A percentile compares a stretch with the other conserved stretches of the same genome.
Evolutionary conservation across 2,888 invertebrate genomes (phyloP).

Genomic region (Conus canariensis): DNA sequence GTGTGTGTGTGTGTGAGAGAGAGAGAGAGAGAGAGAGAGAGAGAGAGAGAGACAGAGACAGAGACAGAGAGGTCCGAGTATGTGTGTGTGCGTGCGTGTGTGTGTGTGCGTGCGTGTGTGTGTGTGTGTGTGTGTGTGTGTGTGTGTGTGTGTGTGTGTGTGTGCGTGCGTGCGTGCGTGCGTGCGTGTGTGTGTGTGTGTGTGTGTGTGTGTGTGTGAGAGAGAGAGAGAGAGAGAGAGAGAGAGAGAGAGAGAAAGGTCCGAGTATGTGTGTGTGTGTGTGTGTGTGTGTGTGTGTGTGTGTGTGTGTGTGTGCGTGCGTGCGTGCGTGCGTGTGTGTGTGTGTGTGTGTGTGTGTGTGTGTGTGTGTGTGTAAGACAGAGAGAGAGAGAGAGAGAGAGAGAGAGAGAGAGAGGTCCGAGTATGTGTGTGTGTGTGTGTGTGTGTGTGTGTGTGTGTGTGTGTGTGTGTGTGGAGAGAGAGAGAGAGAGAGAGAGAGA

Average conservation of each 20-base stretch:
- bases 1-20: conserved; percentile 12
- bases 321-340: neutral
- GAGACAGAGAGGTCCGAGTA: neutral
- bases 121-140: neutral
- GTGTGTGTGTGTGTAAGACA: neutral
- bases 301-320: conserved; percentile 18
- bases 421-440: neutral
- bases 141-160: neutral
- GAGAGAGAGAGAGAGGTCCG: neutral
- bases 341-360: conserved; percentile 5
- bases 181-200: neutral
- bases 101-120: neutral
- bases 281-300: conserved; percentile 16
- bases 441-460: neutral
- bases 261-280: neutral
- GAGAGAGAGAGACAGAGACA: neutral
- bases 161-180: neutral
- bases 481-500: neutral
- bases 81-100: neutral
- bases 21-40: too few species aligned
- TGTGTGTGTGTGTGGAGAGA: conserved; percentile 12
- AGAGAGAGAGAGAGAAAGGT: neutral
- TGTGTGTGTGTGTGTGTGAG: neutral
- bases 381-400: neutral
- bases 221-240: neutral